Conservation (phyloP, 2,888 invertebrate genomes). For the Gymnosoma rotundatum region DNA sequence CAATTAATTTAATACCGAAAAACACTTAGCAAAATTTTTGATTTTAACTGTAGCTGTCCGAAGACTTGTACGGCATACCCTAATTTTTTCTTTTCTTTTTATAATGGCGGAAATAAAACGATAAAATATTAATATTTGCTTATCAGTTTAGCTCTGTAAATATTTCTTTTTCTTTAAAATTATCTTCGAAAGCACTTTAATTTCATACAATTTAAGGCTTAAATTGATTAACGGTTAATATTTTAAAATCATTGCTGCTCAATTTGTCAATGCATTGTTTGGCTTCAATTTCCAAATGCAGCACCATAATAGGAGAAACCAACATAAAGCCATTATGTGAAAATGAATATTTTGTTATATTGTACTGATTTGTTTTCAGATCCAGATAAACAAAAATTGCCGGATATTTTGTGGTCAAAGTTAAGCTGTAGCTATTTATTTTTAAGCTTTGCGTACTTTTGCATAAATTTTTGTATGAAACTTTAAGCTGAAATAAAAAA, state of each 20-base stretch:
- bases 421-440: conserved; percentile 76
- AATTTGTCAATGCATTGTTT: conserved; percentile 74
- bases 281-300: conserved; percentile 77
- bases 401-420: conserved; percentile 77
- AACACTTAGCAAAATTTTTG: too few relatives aligned
- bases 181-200: too few relatives aligned
- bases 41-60: too few relatives aligned
- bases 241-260: conserved; percentile 75
- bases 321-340: conserved; percentile 81
- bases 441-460: conserved; percentile 14
- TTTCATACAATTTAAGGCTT: conserved; percentile 44
- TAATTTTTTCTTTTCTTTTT: too few relatives aligned
- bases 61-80: too few relatives aligned
- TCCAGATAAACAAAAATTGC: conserved; percentile 81
- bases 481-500: conserved; percentile 74
- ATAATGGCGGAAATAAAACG: too few relatives aligned
- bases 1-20: too few relatives aligned
- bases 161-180: too few relatives aligned
- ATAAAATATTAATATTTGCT: too few relatives aligned
- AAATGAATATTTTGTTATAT: conserved; percentile 75
- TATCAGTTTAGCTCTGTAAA: too few relatives aligned
- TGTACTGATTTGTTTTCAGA: conserved; percentile 70
- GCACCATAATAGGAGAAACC: conserved; percentile 76
- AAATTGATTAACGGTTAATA: conserved; percentile 80
- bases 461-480: conserved; percentile 75